Conservation (phyloP, 30 jellyfish, hydroid and myxozoan species). For the Phacellophora camtschatica region DNA sequence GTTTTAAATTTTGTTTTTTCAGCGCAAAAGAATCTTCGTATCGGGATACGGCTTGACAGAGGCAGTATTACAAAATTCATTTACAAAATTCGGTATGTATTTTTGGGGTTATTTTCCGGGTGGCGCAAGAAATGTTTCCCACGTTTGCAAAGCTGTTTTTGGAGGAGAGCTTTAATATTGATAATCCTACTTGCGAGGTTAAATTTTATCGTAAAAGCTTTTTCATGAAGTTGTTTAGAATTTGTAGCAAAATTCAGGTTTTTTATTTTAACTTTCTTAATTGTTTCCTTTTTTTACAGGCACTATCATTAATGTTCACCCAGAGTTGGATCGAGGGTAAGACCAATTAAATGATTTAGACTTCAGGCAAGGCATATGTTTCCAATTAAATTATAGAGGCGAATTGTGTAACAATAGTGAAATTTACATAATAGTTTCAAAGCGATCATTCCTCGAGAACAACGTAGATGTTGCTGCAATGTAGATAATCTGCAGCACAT, state of each 20-base stretch:
- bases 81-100: background rate
- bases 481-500: too few species aligned
- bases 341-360: too few species aligned
- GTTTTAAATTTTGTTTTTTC: background rate
- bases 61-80: background rate
- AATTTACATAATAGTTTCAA: background rate
- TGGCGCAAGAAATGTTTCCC: background rate
- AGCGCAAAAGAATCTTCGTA: background rate
- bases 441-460: too few species aligned
- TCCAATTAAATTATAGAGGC: too few species aligned
- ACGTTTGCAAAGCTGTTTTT: background rate
- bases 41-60: background rate
- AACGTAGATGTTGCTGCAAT: background rate
- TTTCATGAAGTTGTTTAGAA: too few species aligned
- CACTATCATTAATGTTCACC: conserved; percentile 30
- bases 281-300: conserved; percentile 2
- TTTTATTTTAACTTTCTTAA: too few species aligned
- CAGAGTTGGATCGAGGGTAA: conserved; percentile 63
- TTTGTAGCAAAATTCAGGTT: too few species aligned
- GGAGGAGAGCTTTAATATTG: background rate
- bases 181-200: too few species aligned
- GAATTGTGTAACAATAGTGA: background rate
- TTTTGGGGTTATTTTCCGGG: background rate
- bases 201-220: too few species aligned
- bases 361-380: too few species aligned